Evolutionary conservation across 1,140 invertebrate genomes (phyloP).

Genomic region (Melipona quadrifasciata): DNA sequence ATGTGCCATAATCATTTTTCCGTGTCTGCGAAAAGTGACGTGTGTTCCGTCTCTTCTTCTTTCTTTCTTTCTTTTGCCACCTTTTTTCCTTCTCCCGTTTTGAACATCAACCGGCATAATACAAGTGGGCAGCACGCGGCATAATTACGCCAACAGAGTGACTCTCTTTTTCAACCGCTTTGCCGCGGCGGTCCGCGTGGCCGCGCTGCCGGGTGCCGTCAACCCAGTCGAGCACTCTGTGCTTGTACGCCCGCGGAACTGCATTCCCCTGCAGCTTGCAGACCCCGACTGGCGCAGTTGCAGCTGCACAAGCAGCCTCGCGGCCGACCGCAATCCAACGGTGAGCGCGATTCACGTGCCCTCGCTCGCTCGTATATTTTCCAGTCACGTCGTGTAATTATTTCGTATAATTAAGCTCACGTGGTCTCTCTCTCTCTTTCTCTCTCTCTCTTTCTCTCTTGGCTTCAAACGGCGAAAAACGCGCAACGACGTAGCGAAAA

Average conservation of each 20-base stretch:
- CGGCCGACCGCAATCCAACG: constrained; percentile 62
- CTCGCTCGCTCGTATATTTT: constrained; percentile 44
- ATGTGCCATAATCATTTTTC: constrained; percentile 34
- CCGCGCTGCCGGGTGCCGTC: neutral
- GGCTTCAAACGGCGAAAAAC: neutral
- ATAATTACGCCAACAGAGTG: constrained; percentile 57
- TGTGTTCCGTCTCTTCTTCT: neutral
- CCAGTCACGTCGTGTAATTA: constrained; percentile 60
- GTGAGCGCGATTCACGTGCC: constrained; percentile 54
- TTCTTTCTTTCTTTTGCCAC: too few species aligned
- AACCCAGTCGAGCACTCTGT: constrained; percentile 6
- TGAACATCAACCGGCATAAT: constrained; percentile 35
- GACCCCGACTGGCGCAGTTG: constrained; percentile 38
- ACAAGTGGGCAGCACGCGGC: constrained; percentile 9
- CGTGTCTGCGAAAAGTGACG: constrained; percentile 6
- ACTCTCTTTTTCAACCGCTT: constrained; percentile 48
- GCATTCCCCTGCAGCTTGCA: constrained; percentile 31
- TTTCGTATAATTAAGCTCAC: constrained; percentile 68
- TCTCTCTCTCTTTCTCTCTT: neutral
- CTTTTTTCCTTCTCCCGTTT: too few species aligned
- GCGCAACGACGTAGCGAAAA: neutral
- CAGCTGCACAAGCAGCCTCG: constrained; percentile 47
- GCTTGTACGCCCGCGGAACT: constrained; percentile 38
- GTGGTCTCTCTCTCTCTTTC: neutral
- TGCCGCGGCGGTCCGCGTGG: neutral